Percentiles rank a stretch among this genome's conserved stretches.
Conservation (phyloP, 2,113 vertebrate species). For the Micromys minutus region DNA sequence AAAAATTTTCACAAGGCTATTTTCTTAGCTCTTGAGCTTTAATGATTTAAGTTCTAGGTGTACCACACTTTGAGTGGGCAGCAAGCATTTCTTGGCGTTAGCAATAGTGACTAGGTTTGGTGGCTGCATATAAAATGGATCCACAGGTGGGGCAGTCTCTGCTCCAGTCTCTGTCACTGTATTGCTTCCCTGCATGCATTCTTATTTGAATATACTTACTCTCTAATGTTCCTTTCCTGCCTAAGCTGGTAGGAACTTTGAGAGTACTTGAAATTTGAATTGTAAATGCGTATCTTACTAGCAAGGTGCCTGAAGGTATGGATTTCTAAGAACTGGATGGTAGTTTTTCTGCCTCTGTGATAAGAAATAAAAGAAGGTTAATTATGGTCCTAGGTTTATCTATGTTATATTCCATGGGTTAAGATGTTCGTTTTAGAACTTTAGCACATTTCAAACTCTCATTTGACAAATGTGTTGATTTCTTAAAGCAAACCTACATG, state of each 20-base stretch:
- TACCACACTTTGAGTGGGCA: too few species aligned
- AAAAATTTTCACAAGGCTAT: too few species aligned
- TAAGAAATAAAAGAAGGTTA: not conserved
- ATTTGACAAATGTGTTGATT: not conserved
- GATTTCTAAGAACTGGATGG: not conserved
- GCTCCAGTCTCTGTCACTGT: too few species aligned
- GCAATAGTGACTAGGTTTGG: too few species aligned
- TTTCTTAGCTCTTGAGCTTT: too few species aligned
- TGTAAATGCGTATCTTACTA: not conserved
- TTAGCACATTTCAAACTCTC: not conserved
- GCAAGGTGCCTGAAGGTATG: not conserved
- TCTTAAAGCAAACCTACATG: not conserved
- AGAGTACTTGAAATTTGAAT: not conserved
- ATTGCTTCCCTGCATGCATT: too few species aligned
- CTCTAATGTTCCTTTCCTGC: not conserved
- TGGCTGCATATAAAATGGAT: too few species aligned
- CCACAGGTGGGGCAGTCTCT: too few species aligned
- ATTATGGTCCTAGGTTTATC: not conserved
- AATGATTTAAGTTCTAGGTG: too few species aligned
- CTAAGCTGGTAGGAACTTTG: not conserved
- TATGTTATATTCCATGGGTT: not conserved
- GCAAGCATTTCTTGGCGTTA: too few species aligned
- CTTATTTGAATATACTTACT: not conserved
- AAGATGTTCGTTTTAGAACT: not conserved
- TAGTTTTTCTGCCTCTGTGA: not conserved